Conservation (phyloP, 2,113 vertebrate genomes). For the Naja naja region DNA sequence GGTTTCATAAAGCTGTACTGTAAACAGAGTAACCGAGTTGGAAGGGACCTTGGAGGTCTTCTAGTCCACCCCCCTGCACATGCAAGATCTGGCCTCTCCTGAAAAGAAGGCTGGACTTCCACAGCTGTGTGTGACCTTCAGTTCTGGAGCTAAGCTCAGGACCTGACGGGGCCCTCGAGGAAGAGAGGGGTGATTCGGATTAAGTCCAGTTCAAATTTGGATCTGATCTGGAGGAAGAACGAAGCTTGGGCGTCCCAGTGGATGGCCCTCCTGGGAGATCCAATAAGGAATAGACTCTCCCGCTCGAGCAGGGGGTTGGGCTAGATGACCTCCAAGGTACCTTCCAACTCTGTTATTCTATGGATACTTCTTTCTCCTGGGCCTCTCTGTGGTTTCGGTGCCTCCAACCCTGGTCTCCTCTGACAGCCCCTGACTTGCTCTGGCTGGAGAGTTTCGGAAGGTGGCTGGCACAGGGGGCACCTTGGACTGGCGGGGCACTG, state of each 20-base stretch:
- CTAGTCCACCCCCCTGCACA: too few species aligned
- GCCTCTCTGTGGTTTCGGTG: not conserved
- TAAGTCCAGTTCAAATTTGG: not conserved
- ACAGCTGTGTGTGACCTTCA: not conserved
- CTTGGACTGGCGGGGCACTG: not conserved
- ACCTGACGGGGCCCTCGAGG: too few species aligned
- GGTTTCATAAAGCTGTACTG: too few species aligned
- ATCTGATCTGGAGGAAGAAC: not conserved
- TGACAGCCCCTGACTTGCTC: not conserved
- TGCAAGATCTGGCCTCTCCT: too few species aligned
- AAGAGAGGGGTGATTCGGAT: not conserved
- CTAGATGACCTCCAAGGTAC: too few species aligned
- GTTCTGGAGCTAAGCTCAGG: not conserved
- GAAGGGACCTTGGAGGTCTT: too few species aligned
- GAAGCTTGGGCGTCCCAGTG: not conserved
- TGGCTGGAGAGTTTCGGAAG: not conserved
- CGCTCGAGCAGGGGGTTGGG: too few species aligned
- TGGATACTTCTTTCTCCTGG: not conserved
- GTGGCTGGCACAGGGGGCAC: too few species aligned
- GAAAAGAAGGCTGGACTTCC: not conserved
- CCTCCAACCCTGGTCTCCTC: not conserved
- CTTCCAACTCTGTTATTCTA: too few species aligned
- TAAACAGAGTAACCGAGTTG: too few species aligned
- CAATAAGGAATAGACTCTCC: too few species aligned
- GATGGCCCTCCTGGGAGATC: not conserved